A percentile compares a stretch with the other conserved stretches of the same genome.
phyloP scores from a whole-genome alignment of 1,140 invertebrate species.

The Melitaea cinxia region DNA sequence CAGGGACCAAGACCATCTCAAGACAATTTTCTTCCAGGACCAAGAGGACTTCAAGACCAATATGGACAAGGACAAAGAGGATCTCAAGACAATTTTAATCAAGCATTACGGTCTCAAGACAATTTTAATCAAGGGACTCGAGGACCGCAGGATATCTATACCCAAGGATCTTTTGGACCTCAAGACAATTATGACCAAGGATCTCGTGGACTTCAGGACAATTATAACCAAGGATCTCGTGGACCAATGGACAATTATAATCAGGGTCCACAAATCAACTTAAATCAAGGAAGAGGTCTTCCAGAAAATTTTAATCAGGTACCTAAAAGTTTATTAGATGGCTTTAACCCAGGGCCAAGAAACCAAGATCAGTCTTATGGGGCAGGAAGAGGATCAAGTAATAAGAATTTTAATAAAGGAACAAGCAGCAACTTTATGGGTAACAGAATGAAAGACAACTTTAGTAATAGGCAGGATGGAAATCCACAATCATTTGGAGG shows the following conservation, averaged over 20 bases:
- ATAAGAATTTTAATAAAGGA: conserved; percentile 38
- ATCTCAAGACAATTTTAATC: conserved; percentile 9
- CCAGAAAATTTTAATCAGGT: conserved; percentile 24
- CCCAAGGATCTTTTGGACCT: conserved; percentile 13
- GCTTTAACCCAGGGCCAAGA: conserved; percentile 2
- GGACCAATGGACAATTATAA: conserved; percentile 14
- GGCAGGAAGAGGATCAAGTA: conserved; percentile 12
- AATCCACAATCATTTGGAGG: conserved; percentile 46
- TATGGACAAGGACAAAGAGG: conserved; percentile 18
- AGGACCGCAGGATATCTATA: no score
- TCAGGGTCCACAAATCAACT: conserved; percentile 12
- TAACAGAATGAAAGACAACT: conserved; percentile 43
- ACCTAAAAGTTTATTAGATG: conserved; percentile 12
- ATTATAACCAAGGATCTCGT: conserved; percentile 12
- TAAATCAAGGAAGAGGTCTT: conserved; percentile 18
- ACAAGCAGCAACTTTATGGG: conserved; percentile 40
- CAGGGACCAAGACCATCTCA: conserved; percentile 18
- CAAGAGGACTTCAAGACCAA: not conserved
- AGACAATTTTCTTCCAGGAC: conserved; percentile 20
- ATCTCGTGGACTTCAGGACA: conserved; percentile 12
- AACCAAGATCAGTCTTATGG: conserved; percentile 8
- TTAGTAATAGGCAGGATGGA: conserved; percentile 26
- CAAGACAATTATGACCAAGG: conserved; percentile 9
- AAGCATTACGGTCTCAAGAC: conserved; percentile 9
- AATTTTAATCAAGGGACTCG: conserved; percentile 22